Percentiles rank a stretch among this genome's conserved stretches.
These are phyloP conservation scores for Paedocypris micromegethes DNA, from an alignment of 2,797 vertebrate genomes.

Conservation along the genomic window DNA sequence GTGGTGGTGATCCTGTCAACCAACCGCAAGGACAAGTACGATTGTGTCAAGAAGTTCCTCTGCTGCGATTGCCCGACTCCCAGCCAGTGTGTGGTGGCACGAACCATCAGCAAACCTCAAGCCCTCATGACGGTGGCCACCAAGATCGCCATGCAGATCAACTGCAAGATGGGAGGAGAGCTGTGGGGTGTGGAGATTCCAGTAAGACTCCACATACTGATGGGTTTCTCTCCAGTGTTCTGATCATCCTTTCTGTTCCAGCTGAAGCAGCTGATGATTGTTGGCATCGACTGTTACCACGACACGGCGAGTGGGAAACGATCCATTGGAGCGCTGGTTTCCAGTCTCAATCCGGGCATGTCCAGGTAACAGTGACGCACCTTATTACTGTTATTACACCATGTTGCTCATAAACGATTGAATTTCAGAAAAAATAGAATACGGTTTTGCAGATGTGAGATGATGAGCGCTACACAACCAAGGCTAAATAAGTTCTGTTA, in stretches of 20 bases:
- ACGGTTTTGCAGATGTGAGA: too few relatives aligned
- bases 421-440: too few relatives aligned
- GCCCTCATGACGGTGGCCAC: conserved; percentile 82
- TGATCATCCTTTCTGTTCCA: conserved; percentile 47
- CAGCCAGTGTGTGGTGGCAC: conserved; percentile 88
- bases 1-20: conserved; percentile 84
- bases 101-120: conserved; percentile 79
- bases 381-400: too few relatives aligned
- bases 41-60: conserved; percentile 86
- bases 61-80: conserved; percentile 88
- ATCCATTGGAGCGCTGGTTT: conserved; percentile 88
- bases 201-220: conserved; percentile 59
- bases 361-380: conserved; percentile 68
- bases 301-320: conserved; percentile 76
- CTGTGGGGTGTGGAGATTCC: conserved; percentile 94
- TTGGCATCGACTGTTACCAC: conserved; percentile 92
- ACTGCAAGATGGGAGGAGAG: conserved; percentile 95
- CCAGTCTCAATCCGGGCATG: conserved; percentile 86
- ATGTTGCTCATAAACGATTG: too few relatives aligned
- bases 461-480: too few relatives aligned
- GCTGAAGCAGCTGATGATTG: conserved; percentile 91
- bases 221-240: neutral
- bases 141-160: conserved; percentile 91
- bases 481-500: too few relatives aligned
- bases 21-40: conserved; percentile 87